Conservation (phyloP, 1,140 invertebrate species). For the Bombus superbus region DNA sequence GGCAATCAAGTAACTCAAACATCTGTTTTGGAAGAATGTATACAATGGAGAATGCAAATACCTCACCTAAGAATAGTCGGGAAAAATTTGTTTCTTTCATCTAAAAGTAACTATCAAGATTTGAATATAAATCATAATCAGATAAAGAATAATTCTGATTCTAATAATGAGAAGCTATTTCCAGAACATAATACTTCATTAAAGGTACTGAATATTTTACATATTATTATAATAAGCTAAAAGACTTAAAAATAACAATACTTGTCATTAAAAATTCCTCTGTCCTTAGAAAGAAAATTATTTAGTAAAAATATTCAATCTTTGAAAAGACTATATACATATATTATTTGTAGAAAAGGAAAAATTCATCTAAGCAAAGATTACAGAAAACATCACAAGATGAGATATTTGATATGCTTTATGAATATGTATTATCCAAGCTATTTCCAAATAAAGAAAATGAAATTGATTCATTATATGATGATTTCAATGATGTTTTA, state of each 20-base stretch:
- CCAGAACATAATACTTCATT: neutral
- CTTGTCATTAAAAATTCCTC: neutral
- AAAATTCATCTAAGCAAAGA: slow-evolving; percentile 53
- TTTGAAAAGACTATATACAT: neutral
- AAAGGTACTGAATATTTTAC: slow-evolving; percentile 42
- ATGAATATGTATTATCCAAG: slow-evolving; percentile 73
- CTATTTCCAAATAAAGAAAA: slow-evolving; percentile 66
- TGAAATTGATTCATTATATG: slow-evolving; percentile 61
- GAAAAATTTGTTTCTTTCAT: slow-evolving; percentile 49
- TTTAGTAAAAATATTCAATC: neutral
- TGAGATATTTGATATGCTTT: slow-evolving; percentile 72
- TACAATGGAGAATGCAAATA: slow-evolving; percentile 78
- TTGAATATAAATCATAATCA: neutral
- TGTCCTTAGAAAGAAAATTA: neutral
- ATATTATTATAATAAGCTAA: neutral
- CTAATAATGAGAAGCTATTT: slow-evolving; percentile 2
- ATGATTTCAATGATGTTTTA: slow-evolving; percentile 70
- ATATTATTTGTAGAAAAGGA: slow-evolving; percentile 51
- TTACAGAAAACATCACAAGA: slow-evolving; percentile 64
- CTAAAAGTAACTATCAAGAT: slow-evolving; percentile 10
- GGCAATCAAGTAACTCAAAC: slow-evolving; percentile 55
- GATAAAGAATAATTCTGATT: neutral
- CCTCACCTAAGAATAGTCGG: slow-evolving; percentile 76
- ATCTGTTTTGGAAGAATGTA: slow-evolving; percentile 73
- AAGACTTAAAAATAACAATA: neutral